These are phyloP conservation scores for Holothuria leucospilota DNA, from an alignment of 53 echinoderm and acorn worm species.

Conservation along the genomic window DNA sequence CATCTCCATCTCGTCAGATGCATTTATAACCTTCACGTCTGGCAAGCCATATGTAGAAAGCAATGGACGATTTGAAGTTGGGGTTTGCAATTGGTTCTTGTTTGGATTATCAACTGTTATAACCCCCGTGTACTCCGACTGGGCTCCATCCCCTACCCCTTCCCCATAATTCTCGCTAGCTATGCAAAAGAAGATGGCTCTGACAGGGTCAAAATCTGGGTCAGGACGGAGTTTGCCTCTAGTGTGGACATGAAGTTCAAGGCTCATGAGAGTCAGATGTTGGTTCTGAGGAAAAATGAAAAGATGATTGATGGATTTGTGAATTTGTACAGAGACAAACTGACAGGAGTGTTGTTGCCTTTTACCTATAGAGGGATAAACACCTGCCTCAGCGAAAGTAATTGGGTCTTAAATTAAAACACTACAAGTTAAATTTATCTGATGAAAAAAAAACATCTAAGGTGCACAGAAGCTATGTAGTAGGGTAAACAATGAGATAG, in stretches of 20 bases:
- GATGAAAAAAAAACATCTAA: too few species aligned
- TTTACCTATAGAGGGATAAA: not conserved
- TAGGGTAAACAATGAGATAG: too few species aligned
- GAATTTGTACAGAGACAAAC: not conserved
- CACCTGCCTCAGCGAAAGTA: too few species aligned
- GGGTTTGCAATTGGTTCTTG: constrained; percentile 20
- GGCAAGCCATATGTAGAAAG: constrained; percentile 56
- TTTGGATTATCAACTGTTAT: constrained; percentile 60
- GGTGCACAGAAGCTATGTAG: too few species aligned
- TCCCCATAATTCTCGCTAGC: constrained; percentile 33
- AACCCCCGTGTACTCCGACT: constrained; percentile 35
- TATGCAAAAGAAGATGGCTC: constrained; percentile 91
- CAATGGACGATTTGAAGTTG: constrained; percentile 34
- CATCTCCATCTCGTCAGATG: constrained; percentile 71
- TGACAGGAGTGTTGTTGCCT: not conserved
- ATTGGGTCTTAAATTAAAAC: too few species aligned
- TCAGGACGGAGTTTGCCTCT: constrained; percentile 85
- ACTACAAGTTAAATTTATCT: too few species aligned
- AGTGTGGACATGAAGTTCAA: constrained; percentile 87
- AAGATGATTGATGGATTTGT: not conserved
- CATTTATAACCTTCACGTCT: constrained; percentile 68
- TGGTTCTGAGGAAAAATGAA: constrained; percentile 67
- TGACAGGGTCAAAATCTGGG: constrained; percentile 85
- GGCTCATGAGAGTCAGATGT: constrained; percentile 83
- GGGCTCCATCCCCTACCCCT: constrained; percentile 29